Conservation (phyloP, 2,113 vertebrate species). For the Anolis carolinensis region DNA sequence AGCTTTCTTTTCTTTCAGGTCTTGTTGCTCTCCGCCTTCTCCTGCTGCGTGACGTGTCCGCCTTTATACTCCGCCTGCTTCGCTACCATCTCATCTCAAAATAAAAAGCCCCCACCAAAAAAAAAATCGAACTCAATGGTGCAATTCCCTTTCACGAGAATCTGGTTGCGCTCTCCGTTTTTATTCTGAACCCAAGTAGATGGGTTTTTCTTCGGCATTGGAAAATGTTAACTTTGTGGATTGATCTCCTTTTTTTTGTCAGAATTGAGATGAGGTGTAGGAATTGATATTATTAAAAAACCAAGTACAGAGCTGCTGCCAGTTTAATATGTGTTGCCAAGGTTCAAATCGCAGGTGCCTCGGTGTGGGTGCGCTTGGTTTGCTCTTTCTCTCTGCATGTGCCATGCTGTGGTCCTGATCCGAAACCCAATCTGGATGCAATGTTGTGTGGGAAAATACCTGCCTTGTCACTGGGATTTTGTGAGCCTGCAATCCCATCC, state of each 20-base stretch:
- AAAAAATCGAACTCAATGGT: slow-evolving; percentile 77
- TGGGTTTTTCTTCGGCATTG: slow-evolving; percentile 63
- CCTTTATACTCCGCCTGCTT: slow-evolving; percentile 86
- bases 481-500: not conserved
- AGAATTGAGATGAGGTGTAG: slow-evolving; percentile 57
- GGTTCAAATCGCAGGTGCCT: not conserved
- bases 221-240: slow-evolving; percentile 69
- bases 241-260: slow-evolving; percentile 31
- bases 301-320: not conserved
- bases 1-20: slow-evolving; percentile 94
- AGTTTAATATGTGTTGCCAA: not conserved
- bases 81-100: slow-evolving; percentile 93
- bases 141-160: slow-evolving; percentile 81
- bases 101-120: not conserved
- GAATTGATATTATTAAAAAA: not conserved
- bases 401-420: not conserved
- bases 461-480: not conserved
- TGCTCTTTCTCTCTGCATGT: not conserved
- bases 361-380: not conserved
- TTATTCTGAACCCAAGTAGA: slow-evolving; percentile 37
- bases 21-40: slow-evolving; percentile 87
- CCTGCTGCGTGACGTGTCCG: slow-evolving; percentile 88
- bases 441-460: not conserved
- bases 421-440: not conserved
- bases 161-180: slow-evolving; percentile 68